Base-by-base conservation (phyloP, 2,888 invertebrate genomes). In the Prosopocoilus inquinatus region DNA sequence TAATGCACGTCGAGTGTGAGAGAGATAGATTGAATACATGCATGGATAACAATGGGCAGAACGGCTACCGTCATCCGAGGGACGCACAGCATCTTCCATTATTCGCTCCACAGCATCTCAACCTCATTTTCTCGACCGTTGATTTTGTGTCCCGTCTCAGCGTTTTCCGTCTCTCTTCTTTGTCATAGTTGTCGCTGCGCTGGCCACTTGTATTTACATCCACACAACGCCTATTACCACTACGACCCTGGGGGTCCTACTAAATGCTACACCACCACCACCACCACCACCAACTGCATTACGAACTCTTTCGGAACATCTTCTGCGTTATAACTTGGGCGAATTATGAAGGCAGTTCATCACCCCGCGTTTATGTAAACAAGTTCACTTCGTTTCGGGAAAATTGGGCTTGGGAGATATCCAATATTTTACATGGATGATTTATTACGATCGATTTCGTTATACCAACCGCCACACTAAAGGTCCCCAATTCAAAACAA, bases 41-140 rank as follows among this genome's bases (percentile, higher is more conserved):
- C 64, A 66, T 65, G 64, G 66, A 62, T 65, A 64, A 64, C 64
- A 64, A 62, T 62, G 63, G 64, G 63, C 63, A 63, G 64, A 61
- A 60, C 61, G 61, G 58, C 58, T 63, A 64, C 66, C 65, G 64
- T 61, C 63, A 59, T 61, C 62, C 58, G 62, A 60, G 66, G 68
- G 70, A 69, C 70, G 65, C 68, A 66, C 65, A 70, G 70, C 71
- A 73, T 74, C 73, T 69, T 74, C 76, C 74, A 78, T 79, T 78
- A 78, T 74, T 71, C 78, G 78, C 75, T 77, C 74, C 76, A 78
- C 67, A 74, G 78, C 70, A 72, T 76, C 72, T 70, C 76, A 77
- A 78, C 76, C 80, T 81, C 80, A 81, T 81, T 82, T 81, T 81
- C 80, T 79, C 79, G 80, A 72, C 80, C 81, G 80, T 80, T 81